Conservation (phyloP, 2,888 invertebrate species). For the Calephelis perditalis region DNA sequence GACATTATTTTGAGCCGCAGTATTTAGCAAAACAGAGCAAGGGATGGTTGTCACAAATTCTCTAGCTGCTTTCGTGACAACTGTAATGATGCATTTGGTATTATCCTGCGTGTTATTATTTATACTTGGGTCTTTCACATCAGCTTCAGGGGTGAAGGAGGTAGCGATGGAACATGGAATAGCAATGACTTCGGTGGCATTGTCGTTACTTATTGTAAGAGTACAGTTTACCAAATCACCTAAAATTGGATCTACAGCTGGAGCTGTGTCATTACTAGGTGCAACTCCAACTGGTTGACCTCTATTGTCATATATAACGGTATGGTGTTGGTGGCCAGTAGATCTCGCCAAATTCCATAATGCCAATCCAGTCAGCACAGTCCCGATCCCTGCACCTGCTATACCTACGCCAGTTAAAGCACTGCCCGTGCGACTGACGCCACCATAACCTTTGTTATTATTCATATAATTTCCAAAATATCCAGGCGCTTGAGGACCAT, state of each 20-base stretch:
- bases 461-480: conserved; percentile 61
- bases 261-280: conserved; percentile 49
- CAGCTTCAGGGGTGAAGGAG: conserved; percentile 66
- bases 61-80: conserved; percentile 57
- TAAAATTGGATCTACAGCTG: conserved; percentile 54
- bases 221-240: conserved; percentile 67
- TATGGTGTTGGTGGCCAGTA: conserved; percentile 59
- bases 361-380: conserved; percentile 67
- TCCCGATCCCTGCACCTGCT: conserved; percentile 69
- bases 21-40: conserved; percentile 62
- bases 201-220: conserved; percentile 57
- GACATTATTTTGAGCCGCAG: conserved; percentile 69
- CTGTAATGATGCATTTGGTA: conserved; percentile 66
- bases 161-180: conserved; percentile 74
- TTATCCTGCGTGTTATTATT: conserved; percentile 47
- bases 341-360: conserved; percentile 73
- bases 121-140: conserved; percentile 50
- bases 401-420: conserved; percentile 63
- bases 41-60: conserved; percentile 71
- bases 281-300: conserved; percentile 67
- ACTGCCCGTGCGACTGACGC: conserved; percentile 52
- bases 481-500: conserved; percentile 56
- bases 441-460: conserved; percentile 46
- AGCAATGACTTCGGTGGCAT: conserved; percentile 62
- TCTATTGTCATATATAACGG: conserved; percentile 68